These are phyloP conservation scores for Agelaius phoeniceus DNA, from an alignment of 2,113 vertebrate species.

Conservation along the genomic window DNA sequence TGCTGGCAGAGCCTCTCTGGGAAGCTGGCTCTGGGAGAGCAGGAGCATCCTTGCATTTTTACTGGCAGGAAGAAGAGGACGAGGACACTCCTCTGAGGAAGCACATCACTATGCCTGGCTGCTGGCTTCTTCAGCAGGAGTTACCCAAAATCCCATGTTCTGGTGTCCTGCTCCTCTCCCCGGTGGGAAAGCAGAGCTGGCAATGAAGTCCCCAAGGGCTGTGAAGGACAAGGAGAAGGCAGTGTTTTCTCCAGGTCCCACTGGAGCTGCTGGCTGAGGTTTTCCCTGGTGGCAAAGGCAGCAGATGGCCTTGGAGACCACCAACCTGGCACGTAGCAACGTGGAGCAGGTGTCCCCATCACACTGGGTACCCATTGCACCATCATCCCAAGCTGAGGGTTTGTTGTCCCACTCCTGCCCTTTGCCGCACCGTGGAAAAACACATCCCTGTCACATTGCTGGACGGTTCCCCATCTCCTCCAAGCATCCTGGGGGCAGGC, in stretches of 20 bases:
- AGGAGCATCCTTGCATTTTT: neutral
- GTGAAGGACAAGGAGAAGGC: neutral
- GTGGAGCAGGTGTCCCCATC: neutral
- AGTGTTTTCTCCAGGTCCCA: neutral
- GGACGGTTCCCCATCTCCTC: neutral
- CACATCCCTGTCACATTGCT: neutral
- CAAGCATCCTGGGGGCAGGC: neutral
- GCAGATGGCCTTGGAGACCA: neutral
- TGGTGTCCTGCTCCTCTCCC: neutral
- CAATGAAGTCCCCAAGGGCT: neutral
- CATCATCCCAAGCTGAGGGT: neutral
- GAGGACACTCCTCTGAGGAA: accelerated
- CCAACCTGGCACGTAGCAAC: neutral
- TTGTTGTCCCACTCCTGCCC: neutral
- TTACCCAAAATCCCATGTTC: neutral
- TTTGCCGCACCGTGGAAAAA: accelerated
- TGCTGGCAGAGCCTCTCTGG: neutral
- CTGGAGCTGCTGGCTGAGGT: neutral
- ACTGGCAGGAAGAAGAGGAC: accelerated
- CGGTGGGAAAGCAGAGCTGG: neutral
- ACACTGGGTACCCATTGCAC: neutral
- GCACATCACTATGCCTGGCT: accelerated
- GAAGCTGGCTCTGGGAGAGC: neutral
- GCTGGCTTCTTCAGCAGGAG: neutral
- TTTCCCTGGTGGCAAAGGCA: neutral